Conservation (phyloP, 2,888 invertebrate genomes). For the Atethmia centrago region DNA sequence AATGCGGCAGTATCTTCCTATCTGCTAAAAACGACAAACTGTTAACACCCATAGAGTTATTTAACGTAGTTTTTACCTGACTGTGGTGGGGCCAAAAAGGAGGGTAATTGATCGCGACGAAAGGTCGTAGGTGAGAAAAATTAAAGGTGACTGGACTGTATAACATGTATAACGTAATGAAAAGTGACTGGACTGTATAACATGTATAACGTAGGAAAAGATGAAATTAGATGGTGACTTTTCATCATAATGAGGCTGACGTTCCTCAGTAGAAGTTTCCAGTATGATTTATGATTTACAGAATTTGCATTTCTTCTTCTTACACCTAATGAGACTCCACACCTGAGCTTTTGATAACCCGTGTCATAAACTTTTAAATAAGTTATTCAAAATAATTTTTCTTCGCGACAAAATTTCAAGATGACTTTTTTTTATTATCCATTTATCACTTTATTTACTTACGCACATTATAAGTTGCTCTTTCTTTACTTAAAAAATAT, state of each 20-base stretch:
- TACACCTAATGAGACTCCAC: background rate
- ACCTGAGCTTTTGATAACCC: background rate
- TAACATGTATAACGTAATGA: too few relatives aligned
- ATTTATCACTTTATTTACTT: background rate
- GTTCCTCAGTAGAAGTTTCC: background rate
- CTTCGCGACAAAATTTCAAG: background rate
- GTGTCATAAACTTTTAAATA: conserved; percentile 11
- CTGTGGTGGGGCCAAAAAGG: background rate
- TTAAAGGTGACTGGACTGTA: too few relatives aligned
- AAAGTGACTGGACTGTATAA: too few relatives aligned
- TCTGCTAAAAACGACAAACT: background rate
- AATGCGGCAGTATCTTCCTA: background rate
- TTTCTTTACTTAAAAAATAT: background rate
- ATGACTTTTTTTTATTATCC: background rate
- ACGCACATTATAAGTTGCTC: background rate
- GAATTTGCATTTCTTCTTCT: background rate
- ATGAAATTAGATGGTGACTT: too few relatives aligned
- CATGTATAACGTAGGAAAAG: too few relatives aligned
- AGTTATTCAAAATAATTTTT: background rate
- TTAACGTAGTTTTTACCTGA: background rate
- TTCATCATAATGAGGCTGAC: background rate
- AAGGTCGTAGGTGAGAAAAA: too few relatives aligned
- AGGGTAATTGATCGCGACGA: too few relatives aligned
- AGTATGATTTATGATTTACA: conserved; percentile 18
- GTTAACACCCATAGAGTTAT: background rate